Conservation (phyloP, 1,140 invertebrate species). For the Eriosoma lanigerum region DNA sequence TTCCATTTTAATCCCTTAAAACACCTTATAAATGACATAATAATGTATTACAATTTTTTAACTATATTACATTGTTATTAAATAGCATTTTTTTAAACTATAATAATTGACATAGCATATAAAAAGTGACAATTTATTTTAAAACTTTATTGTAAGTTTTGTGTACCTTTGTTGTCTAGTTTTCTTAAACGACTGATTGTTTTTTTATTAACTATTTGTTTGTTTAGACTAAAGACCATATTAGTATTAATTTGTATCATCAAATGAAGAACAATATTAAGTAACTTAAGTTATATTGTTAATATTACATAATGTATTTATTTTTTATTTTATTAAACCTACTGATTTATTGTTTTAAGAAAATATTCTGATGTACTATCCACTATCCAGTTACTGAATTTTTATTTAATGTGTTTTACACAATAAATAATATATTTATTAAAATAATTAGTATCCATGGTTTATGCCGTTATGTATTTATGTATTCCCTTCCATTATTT, state of each 20-base stretch:
- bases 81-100: neutral
- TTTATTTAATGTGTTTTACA: neutral
- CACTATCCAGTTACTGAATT: neutral
- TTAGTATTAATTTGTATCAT: slow-evolving; percentile 13
- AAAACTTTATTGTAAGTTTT: neutral
- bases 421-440: neutral
- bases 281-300: neutral
- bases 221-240: slow-evolving; percentile 2
- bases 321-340: neutral
- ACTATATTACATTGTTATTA: too few relatives aligned
- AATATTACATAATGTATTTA: too few relatives aligned
- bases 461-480: neutral
- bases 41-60: too few relatives aligned
- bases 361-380: neutral
- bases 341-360: neutral
- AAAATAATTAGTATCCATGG: neutral
- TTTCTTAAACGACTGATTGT: slow-evolving; percentile 21
- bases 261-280: neutral
- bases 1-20: neutral
- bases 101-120: neutral
- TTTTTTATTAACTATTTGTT: neutral
- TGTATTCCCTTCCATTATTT: neutral
- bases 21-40: neutral
- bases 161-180: neutral
- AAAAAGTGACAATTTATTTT: neutral